These are phyloP conservation scores for Proteles cristata DNA, from an alignment of 2,113 vertebrate species.

Conservation along the genomic window DNA sequence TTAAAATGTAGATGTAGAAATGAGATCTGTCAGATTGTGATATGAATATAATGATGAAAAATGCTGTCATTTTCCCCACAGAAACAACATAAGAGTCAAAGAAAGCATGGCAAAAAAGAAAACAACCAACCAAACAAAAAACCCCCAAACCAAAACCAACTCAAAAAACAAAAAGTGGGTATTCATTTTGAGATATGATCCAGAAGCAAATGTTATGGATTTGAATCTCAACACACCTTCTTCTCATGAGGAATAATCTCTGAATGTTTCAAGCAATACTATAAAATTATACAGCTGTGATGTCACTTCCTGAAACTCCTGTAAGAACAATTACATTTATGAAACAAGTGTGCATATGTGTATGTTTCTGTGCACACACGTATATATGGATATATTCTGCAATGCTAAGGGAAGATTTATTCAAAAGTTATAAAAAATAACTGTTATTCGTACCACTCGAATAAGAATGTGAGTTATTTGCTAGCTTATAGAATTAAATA, in stretches of 20 bases:
- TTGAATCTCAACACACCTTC: background rate
- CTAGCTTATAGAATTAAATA: background rate
- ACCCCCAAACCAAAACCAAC: background rate
- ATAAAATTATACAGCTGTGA: background rate
- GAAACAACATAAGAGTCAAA: background rate
- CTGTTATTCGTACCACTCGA: background rate
- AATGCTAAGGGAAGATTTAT: constrained; percentile 1
- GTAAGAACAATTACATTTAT: background rate
- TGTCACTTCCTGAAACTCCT: background rate
- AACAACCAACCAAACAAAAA: background rate
- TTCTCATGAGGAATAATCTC: background rate
- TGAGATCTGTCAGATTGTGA: background rate
- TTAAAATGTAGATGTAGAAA: background rate
- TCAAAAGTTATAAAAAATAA: background rate
- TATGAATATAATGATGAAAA: background rate
- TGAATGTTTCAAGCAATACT: background rate
- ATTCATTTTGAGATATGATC: background rate
- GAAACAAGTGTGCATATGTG: background rate
- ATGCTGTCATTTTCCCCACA: background rate
- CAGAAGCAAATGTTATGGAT: background rate
- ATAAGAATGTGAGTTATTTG: background rate
- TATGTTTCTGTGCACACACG: background rate
- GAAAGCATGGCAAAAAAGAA: background rate
- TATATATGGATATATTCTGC: background rate
- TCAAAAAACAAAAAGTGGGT: background rate